Percentiles rank a stretch among this genome's conserved stretches.
Conservation (phyloP, 2,888 invertebrate genomes). For the Thymelicus lineola region DNA sequence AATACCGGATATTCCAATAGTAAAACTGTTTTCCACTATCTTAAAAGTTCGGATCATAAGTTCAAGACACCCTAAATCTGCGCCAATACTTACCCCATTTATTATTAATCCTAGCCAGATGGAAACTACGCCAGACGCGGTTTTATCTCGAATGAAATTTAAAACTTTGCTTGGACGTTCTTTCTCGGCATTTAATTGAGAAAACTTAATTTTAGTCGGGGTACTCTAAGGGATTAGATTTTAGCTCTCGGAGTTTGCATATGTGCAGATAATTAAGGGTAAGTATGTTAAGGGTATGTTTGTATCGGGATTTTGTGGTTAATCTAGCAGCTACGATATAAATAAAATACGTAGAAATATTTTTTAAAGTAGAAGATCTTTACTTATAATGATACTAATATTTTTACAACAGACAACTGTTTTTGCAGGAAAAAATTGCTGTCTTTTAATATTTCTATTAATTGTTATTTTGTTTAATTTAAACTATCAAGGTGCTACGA, state of each 20-base stretch:
- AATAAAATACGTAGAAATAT: too few relatives aligned
- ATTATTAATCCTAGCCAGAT: conserved; percentile 71
- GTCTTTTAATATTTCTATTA: too few relatives aligned
- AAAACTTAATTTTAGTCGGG: conserved; percentile 67
- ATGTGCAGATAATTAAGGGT: conserved; percentile 23
- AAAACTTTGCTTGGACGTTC: conserved; percentile 71
- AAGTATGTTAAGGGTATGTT: too few relatives aligned
- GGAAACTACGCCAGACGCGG: conserved; percentile 66
- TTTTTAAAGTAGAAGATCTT: too few relatives aligned
- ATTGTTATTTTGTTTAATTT: too few relatives aligned
- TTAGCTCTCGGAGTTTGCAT: conserved; percentile 36
- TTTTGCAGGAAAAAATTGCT: too few relatives aligned
- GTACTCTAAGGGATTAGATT: conserved; percentile 63
- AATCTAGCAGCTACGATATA: too few relatives aligned
- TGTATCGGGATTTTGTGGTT: neutral
- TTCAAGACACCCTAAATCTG: conserved; percentile 51
- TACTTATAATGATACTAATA: too few relatives aligned
- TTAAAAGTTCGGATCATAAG: conserved; percentile 34
- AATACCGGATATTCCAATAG: neutral
- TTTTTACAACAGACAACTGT: too few relatives aligned
- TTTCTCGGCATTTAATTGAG: conserved; percentile 71
- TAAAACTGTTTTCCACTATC: conserved; percentile 23
- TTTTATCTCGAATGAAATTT: conserved; percentile 73
- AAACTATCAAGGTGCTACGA: neutral
- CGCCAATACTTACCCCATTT: conserved; percentile 58